Base-by-base conservation (phyloP, 2,113 vertebrate species). In the Bufo bufo region DNA sequence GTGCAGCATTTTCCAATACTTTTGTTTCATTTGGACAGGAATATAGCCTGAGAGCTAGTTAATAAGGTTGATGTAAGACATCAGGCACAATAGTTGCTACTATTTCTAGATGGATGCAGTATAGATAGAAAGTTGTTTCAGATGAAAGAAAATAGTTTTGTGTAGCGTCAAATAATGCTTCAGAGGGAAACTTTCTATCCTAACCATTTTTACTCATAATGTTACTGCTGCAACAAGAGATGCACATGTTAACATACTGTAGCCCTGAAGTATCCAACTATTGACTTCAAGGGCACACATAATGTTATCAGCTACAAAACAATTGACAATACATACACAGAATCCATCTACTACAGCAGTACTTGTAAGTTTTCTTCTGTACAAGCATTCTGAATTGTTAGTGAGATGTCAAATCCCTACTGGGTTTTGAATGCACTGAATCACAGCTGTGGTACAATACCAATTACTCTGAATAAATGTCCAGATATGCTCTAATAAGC, bases 401-500 rank as follows among this genome's bases (percentile, higher is more conserved):
- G 85, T 86, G 56, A 86, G 74, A 80, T 80, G 77, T 81, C 49
- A 81, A 87, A 87, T 87, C 61, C 77, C 85, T 71, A 23, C 77
- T 82, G 86, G 66, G 75, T 74, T 54, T 61, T 72, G 77, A 82
- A 87, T 61, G 49, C 50, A 87, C 54, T 81, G 78, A 72, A 72
- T 87, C 66, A 71, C 79, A 75, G 65, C 77, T 87, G 54, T 87
- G 56, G 52, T 82, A 50, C 86, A 82, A 82, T 87, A 87, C 50
- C 85, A 87, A 81, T 87, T 87, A 87, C 78, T 81, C 45, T 74
- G 78, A 72, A 82, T 58, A 87, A 72, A 87, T 82, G 86, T 72
- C 56, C 78, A 82, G 86, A 59, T 87, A 82, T 87, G 86, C 85
- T 80, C 77, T 72, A 87, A 77, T 85, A 85, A 85, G 85, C 20